These are phyloP conservation scores for Rallus crepitans DNA, from an alignment of 2,797 vertebrate genomes.

Conservation along the genomic window DNA sequence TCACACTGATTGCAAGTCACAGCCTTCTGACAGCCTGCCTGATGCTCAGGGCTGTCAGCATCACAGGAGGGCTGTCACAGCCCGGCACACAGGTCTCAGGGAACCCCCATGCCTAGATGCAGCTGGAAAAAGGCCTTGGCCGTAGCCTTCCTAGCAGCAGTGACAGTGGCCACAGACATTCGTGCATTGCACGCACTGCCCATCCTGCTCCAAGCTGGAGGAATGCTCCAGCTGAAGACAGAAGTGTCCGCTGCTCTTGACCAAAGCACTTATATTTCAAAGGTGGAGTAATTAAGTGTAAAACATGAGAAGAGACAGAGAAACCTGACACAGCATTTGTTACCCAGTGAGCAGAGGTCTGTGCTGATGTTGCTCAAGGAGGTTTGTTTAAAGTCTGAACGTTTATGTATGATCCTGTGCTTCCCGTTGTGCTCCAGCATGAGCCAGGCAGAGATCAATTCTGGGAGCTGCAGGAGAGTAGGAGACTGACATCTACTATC, in stretches of 20 bases:
- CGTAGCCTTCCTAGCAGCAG: neutral
- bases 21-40: neutral
- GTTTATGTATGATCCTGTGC: neutral
- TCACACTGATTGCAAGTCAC: rapidly evolving
- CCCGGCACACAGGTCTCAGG: neutral
- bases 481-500: neutral
- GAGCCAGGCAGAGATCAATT: neutral
- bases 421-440: rapidly evolving
- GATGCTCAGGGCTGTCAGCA: rapidly evolving
- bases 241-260: neutral
- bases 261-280: neutral
- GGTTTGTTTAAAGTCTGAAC: neutral
- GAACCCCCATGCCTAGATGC: neutral
- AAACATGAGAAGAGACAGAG: neutral
- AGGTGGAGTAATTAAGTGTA: neutral
- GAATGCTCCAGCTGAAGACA: neutral
- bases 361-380: neutral
- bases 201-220: neutral
- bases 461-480: neutral
- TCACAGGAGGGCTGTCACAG: neutral
- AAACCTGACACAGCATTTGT: neutral
- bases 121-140: neutral
- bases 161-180: neutral
- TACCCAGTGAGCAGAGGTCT: neutral
- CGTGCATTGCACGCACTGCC: neutral